A percentile compares a stretch with the other conserved stretches of the same genome.
Conservation (phyloP, 2,797 vertebrate genomes). For the Sebastes aleutianus region DNA sequence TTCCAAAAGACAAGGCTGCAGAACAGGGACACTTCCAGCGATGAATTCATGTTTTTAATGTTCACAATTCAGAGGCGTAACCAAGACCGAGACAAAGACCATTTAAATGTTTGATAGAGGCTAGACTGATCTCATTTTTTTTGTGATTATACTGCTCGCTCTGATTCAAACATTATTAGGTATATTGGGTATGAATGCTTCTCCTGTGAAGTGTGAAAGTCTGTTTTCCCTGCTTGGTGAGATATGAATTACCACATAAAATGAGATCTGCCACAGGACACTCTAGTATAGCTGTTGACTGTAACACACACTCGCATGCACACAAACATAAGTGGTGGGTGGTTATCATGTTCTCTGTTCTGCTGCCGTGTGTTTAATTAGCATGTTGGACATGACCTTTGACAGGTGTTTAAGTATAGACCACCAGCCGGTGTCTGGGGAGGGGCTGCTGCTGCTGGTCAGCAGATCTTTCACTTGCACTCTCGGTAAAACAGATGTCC, state of each 20-base stretch:
- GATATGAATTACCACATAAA: slow-evolving; percentile 27
- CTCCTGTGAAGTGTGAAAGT: slow-evolving; percentile 6
- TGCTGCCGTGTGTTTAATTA: slow-evolving; percentile 56
- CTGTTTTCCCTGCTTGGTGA: slow-evolving; percentile 7
- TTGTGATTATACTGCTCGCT: not conserved
- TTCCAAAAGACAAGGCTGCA: not conserved
- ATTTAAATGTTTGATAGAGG: not conserved
- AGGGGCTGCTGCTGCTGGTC: slow-evolving; percentile 10
- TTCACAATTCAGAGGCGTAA: not conserved
- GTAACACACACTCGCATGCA: slow-evolving; percentile 14
- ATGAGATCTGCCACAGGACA: slow-evolving; percentile 28
- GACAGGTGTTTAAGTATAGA: slow-evolving; percentile 55
- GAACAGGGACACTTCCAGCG: not conserved
- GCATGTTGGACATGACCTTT: slow-evolving; percentile 49
- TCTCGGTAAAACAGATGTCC: slow-evolving; percentile 14
- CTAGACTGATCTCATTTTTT: not conserved
- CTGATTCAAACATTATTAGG: not conserved
- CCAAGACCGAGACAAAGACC: not conserved
- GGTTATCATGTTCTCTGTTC: slow-evolving; percentile 30
- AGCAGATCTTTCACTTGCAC: slow-evolving; percentile 25
- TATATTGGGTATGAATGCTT: not conserved
- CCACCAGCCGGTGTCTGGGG: not conserved
- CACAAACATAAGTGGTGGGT: slow-evolving; percentile 6
- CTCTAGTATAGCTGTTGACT: slow-evolving; percentile 32
- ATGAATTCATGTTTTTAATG: not conserved